Percentiles rank a stretch among this genome's conserved stretches.
Evolutionary conservation across 2,888 invertebrate species (phyloP).

Genomic region (Pyrgus malvae): DNA sequence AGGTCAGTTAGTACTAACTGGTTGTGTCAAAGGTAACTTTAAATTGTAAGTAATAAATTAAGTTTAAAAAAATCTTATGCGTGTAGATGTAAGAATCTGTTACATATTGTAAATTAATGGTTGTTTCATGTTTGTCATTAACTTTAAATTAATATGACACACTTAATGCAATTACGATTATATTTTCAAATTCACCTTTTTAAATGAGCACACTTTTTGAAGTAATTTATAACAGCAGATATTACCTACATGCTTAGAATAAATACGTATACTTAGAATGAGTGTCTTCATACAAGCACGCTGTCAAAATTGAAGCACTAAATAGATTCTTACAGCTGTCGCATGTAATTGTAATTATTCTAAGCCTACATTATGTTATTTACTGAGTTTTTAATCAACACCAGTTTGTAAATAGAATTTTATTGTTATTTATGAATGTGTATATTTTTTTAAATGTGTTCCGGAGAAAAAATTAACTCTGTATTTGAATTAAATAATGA

Average conservation of each 20-base stretch:
- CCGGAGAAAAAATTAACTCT: no score
- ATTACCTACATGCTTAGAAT: no score
- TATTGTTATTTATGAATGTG: conserved; percentile 26
- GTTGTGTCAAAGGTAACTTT: conserved; percentile 37
- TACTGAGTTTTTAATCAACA: no score
- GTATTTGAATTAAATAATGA: no score
- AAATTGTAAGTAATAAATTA: conserved; percentile 13
- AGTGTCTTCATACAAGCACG: no score
- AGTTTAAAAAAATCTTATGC: conserved; percentile 34
- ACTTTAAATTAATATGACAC: conserved; percentile 38
- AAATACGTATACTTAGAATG: no score
- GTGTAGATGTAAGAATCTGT: conserved; percentile 29
- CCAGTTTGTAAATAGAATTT: conserved; percentile 27
- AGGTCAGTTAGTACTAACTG: conserved; percentile 20
- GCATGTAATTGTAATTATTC: no score
- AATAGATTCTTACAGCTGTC: no score
- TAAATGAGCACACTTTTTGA: conserved; percentile 52
- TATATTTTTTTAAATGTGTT: conserved; percentile 50
- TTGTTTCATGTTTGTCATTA: conserved; percentile 45
- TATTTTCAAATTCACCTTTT: conserved; percentile 19
- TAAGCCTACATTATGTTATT: no score
- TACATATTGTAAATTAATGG: conserved; percentile 39
- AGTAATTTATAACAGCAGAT: neutral
- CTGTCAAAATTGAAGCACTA: no score
- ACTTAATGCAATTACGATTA: conserved; percentile 1